Percentiles rank a stretch among this genome's conserved stretches.
These are phyloP conservation scores for Toxostoma redivivum DNA, from an alignment of 2,113 vertebrate species.

Conservation along the genomic window DNA sequence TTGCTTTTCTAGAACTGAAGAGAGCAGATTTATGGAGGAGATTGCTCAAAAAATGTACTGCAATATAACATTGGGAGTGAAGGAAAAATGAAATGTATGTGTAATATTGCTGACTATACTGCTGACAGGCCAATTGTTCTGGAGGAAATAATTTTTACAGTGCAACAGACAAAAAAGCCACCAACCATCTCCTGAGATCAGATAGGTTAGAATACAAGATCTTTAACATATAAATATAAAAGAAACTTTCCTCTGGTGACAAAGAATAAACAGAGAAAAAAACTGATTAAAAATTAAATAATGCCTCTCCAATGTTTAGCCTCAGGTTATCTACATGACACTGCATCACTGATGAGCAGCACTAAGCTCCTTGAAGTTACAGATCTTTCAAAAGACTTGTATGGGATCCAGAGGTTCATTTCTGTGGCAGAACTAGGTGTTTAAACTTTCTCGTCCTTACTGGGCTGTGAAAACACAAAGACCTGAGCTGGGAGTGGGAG, in stretches of 20 bases:
- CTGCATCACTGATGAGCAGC: neutral
- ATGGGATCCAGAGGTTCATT: neutral
- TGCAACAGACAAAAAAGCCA: neutral
- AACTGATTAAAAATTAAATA: neutral
- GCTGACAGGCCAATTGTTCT: slow-evolving; percentile 43
- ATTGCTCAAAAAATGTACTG: slow-evolving; percentile 22
- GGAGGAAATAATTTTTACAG: slow-evolving; percentile 22
- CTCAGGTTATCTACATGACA: neutral
- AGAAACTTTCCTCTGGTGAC: neutral
- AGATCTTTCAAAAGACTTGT: neutral
- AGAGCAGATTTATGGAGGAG: slow-evolving; percentile 29
- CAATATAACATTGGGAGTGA: neutral
- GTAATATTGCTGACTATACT: slow-evolving; percentile 27
- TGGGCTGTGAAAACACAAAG: neutral
- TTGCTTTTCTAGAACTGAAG: slow-evolving; percentile 38
- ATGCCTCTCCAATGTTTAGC: neutral
- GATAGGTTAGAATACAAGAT: neutral
- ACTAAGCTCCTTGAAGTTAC: neutral
- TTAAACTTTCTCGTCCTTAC: neutral
- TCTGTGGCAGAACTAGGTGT: neutral
- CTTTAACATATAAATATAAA: neutral
- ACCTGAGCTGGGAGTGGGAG: neutral
- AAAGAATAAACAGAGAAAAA: neutral
- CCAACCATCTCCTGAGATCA: neutral
- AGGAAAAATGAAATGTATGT: neutral